Evolutionary conservation across 2,113 vertebrate genomes (phyloP).

Genomic region (Typhlomys cinereus): DNA sequence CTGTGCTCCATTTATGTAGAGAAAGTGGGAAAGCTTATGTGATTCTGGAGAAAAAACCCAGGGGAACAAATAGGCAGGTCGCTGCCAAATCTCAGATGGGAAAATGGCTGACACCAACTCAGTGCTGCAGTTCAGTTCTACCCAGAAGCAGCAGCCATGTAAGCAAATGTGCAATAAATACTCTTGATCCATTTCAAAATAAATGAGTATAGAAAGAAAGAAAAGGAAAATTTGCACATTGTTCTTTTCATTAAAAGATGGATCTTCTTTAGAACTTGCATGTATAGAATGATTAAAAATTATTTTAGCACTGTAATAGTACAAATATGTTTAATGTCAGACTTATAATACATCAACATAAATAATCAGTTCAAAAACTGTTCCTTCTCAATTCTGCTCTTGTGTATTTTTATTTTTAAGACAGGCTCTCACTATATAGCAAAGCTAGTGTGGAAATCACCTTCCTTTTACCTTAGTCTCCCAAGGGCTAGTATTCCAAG

Average conservation of each 20-base stretch:
- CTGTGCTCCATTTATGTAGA: constrained; percentile 54
- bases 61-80: constrained; percentile 66
- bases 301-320: background rate
- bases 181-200: constrained; percentile 72
- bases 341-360: background rate
- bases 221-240: background rate
- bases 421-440: background rate
- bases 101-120: constrained; percentile 65
- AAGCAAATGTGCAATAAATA: constrained; percentile 80
- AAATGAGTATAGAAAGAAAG: no score
- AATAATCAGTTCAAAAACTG: background rate
- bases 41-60: constrained; percentile 37
- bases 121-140: constrained; percentile 77
- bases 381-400: background rate
- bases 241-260: background rate
- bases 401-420: background rate
- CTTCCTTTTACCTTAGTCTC: no score
- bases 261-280: background rate
- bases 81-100: constrained; percentile 69
- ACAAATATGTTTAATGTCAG: background rate
- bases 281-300: background rate
- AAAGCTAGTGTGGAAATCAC: background rate
- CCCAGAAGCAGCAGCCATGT: constrained; percentile 58
- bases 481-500: background rate
- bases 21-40: constrained; percentile 66